These are phyloP conservation scores for Nephila pilipes DNA, from an alignment of 1,140 invertebrate genomes.

Conservation along the genomic window DNA sequence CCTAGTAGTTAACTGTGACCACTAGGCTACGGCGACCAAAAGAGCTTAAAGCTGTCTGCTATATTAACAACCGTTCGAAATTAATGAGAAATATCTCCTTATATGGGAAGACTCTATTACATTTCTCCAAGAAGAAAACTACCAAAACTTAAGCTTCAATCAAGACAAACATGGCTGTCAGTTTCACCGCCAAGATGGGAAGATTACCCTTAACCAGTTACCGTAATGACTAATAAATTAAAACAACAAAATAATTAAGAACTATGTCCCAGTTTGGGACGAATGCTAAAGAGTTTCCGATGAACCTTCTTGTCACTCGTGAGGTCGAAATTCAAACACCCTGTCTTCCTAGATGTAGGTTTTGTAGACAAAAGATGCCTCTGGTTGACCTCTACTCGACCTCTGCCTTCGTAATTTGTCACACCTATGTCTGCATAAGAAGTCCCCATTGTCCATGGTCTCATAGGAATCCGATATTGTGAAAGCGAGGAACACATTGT, in stretches of 20 bases:
- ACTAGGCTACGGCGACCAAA: no score
- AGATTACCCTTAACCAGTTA: not conserved
- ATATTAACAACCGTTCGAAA: no score
- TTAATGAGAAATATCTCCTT: no score
- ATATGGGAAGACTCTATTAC: no score
- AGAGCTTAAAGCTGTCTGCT: no score
- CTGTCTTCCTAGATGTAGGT: conserved; percentile 1
- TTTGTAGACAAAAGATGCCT: conserved; percentile 27
- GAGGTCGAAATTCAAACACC: not conserved
- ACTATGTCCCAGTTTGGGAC: not conserved
- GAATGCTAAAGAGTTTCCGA: not conserved
- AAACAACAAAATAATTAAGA: not conserved
- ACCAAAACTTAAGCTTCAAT: no score
- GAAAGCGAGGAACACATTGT: not conserved
- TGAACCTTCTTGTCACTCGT: not conserved
- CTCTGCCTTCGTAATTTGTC: conserved; percentile 4
- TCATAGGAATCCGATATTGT: not conserved
- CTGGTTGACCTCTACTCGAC: not conserved
- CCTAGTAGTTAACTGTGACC: no score
- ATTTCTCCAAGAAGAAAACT: no score
- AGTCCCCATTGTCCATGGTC: not conserved
- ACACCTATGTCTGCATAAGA: not conserved
- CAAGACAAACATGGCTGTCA: not conserved
- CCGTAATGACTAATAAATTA: not conserved
- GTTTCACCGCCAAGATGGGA: not conserved